A percentile compares a stretch with the other conserved stretches of the same genome.
phyloP scores from a whole-genome alignment of 1,140 invertebrate species.

The Euwallacea fornicatus region DNA sequence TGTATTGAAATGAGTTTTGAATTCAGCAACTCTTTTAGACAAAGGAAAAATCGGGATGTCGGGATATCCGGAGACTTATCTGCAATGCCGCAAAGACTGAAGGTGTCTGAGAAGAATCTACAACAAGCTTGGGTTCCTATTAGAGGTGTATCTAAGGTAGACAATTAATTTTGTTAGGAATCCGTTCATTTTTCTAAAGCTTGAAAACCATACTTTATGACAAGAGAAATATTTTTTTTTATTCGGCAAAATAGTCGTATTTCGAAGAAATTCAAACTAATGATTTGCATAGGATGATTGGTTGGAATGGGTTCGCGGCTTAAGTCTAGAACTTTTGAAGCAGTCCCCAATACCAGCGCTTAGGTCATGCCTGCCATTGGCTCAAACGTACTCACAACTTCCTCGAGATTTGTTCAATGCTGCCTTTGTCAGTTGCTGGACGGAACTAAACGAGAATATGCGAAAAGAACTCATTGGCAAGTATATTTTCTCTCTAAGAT shows the following conservation, averaged over 20 bases:
- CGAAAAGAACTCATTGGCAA: conserved; percentile 80
- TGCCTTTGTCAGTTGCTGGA: conserved; percentile 99
- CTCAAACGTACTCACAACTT: conserved; percentile 91
- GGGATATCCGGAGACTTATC: conserved; percentile 66
- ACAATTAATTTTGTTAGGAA: too few relatives aligned
- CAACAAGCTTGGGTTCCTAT: conserved; percentile 89
- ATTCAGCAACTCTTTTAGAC: conserved; percentile 39
- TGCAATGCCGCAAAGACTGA: conserved; percentile 71
- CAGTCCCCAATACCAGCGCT: conserved; percentile 94
- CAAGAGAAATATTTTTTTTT: not conserved
- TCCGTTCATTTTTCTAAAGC: too few relatives aligned
- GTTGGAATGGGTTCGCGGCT: conserved; percentile 92
- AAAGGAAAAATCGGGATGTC: conserved; percentile 61
- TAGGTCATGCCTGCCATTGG: conserved; percentile 86
- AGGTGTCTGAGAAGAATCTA: conserved; percentile 80
- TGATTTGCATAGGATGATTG: conserved; percentile 78
- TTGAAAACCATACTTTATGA: too few relatives aligned
- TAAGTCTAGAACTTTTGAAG: conserved; percentile 92
- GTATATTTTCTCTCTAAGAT: not conserved
- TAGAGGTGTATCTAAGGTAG: conserved; percentile 79
- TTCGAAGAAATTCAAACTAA: not conserved
- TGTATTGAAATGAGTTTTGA: not conserved
- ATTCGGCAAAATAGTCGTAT: not conserved
- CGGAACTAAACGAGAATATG: conserved; percentile 80
- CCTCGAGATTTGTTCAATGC: conserved; percentile 97